A percentile compares a stretch with the other conserved stretches of the same genome.
Evolutionary conservation across 2,797 vertebrate genomes (phyloP).

Genomic region (Eupleurogrammus muticus): DNA sequence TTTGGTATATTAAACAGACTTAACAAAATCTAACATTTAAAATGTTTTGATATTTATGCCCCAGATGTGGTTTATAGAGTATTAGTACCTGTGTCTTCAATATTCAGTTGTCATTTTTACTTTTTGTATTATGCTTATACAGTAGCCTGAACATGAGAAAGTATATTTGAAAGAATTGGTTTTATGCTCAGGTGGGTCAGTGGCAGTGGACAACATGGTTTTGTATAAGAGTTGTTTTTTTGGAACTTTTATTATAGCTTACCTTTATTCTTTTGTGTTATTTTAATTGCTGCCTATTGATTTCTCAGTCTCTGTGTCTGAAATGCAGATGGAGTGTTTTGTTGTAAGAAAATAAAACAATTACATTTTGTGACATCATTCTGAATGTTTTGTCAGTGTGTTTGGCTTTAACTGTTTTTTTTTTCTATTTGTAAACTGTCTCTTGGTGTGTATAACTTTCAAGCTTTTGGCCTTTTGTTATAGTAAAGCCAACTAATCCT

Average conservation of each 20-base stretch:
- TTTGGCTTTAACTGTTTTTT: no score
- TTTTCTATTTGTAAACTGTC: no score
- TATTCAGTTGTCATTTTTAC: conserved; percentile 67
- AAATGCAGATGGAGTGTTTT: conserved; percentile 65
- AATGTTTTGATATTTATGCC: conserved; percentile 54
- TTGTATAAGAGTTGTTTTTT: conserved; percentile 68
- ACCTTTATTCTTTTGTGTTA: conserved; percentile 20
- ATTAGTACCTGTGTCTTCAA: conserved; percentile 53
- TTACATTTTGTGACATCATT: neutral
- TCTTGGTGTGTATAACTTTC: no score
- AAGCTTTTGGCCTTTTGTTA: no score
- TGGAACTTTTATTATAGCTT: conserved; percentile 62
- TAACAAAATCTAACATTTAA: conserved; percentile 25
- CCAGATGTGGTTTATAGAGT: conserved; percentile 54
- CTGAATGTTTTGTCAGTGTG: no score
- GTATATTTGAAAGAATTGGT: conserved; percentile 40
- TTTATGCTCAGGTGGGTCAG: conserved; percentile 59
- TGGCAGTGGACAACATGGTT: conserved; percentile 53
- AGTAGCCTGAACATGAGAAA: conserved; percentile 43
- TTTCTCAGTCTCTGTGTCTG: conserved; percentile 50
- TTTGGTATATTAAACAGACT: conserved; percentile 34
- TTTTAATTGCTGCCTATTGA: conserved; percentile 67
- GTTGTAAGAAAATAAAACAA: conserved; percentile 76
- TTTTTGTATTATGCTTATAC: conserved; percentile 64
- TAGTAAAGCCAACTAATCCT: no score